Percentiles rank a stretch among this genome's conserved stretches.
Evolutionary conservation across 1,140 invertebrate species (phyloP).

Genomic region (Bombus fervidus): DNA sequence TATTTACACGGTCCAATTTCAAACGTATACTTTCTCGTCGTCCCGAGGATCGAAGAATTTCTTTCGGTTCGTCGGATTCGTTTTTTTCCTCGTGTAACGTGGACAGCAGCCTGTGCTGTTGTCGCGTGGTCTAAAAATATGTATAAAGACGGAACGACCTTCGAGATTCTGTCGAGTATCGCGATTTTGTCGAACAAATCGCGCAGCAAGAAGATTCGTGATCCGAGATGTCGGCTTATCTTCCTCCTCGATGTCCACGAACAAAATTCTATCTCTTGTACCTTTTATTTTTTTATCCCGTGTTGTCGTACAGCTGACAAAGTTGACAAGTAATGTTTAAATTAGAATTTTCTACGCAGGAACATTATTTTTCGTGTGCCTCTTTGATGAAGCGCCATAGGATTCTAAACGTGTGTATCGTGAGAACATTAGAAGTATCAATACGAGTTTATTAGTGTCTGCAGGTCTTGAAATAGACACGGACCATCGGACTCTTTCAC

Average conservation of each 20-base stretch:
- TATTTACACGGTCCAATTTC: neutral
- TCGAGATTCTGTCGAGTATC: neutral
- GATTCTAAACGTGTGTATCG: constrained; percentile 27
- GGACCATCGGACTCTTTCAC: constrained; percentile 50
- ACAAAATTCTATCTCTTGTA: neutral
- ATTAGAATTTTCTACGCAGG: too few species aligned
- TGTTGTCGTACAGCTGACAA: neutral
- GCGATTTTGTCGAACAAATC: constrained; percentile 11
- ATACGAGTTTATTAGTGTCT: constrained; percentile 60
- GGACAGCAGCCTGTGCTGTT: neutral
- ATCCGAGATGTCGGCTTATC: neutral
- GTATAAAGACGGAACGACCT: constrained; percentile 2
- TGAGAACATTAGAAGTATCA: constrained; percentile 54
- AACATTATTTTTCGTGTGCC: neutral
- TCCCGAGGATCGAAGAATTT: neutral
- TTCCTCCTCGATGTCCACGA: neutral
- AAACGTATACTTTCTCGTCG: neutral
- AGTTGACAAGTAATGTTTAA: neutral
- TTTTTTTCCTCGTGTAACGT: neutral
- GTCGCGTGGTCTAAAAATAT: constrained; percentile 25
- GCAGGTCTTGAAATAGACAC: constrained; percentile 53
- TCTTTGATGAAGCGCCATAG: neutral
- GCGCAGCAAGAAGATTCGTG: neutral
- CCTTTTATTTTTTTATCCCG: neutral
- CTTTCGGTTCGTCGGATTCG: neutral